Conservation (phyloP, 35 echinoderm and acorn worm species). For the Eucidaris tribuloides region DNA sequence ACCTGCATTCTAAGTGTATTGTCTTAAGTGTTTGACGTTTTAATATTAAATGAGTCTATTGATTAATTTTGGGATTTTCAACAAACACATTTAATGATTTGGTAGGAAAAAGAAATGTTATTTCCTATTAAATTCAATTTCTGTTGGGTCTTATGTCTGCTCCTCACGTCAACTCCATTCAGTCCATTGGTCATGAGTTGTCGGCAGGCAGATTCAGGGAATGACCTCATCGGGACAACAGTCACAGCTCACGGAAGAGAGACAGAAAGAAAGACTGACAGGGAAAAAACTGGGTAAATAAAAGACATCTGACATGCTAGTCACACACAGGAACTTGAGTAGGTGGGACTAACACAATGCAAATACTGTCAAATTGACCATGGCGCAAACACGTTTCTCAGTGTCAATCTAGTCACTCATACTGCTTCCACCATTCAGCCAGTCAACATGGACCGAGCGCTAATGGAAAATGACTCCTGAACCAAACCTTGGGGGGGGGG, state of each 20-base stretch:
- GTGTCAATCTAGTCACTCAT: slow-evolving; percentile 24
- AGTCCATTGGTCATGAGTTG: no score
- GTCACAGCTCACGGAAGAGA: background rate
- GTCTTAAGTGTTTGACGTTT: no score
- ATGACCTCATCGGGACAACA: slow-evolving; percentile 34
- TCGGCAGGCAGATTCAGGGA: no score
- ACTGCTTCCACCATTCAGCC: slow-evolving; percentile 29
- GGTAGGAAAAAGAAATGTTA: no score
- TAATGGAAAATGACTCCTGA: slow-evolving; percentile 33
- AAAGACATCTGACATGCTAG: slow-evolving; percentile 35
- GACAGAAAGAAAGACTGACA: slow-evolving; percentile 15
- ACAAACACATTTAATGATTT: no score
- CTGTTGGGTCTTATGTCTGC: no score
- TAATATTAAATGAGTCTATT: no score
- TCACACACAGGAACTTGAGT: slow-evolving; percentile 37
- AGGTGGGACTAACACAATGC: slow-evolving; percentile 34
- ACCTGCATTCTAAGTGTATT: no score
- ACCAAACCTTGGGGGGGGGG: slow-evolving; percentile 11
- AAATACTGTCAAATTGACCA: slow-evolving; percentile 41
- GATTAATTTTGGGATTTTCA: no score
- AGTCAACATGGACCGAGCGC: slow-evolving; percentile 9
- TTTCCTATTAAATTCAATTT: no score
- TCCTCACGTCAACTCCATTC: no score
- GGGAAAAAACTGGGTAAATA: background rate
- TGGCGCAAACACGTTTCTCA: slow-evolving; percentile 22